Conservation (phyloP, 2,113 vertebrate species). For the Ammospiza nelsoni region DNA sequence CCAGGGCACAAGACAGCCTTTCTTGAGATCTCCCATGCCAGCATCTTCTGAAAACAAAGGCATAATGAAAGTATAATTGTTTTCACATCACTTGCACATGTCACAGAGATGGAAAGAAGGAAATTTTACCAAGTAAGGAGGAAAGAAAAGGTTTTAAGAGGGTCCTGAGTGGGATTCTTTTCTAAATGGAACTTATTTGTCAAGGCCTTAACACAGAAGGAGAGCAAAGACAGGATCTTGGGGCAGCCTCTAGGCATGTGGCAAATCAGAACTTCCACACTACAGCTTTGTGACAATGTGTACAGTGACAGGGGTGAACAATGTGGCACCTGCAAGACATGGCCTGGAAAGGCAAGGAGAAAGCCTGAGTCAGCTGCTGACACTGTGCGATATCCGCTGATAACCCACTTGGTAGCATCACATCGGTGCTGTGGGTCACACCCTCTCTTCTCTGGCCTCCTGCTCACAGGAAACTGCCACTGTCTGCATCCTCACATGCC, state of each 20-base stretch:
- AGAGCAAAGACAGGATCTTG: not conserved
- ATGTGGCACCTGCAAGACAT: not conserved
- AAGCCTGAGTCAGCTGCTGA: not conserved
- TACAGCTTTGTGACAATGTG: rapidly evolving
- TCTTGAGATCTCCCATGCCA: not conserved
- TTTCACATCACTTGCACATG: not conserved
- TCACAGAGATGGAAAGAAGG: not conserved
- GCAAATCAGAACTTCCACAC: not conserved
- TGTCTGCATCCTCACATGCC: rapidly evolving
- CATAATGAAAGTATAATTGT: not conserved
- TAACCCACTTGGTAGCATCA: not conserved
- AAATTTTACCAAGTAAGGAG: not conserved
- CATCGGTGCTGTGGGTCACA: rapidly evolving
- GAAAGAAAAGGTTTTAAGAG: conserved; percentile 3
- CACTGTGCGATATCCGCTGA: rapidly evolving
- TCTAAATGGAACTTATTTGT: not conserved
- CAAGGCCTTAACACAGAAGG: not conserved
- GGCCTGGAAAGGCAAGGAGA: not conserved
- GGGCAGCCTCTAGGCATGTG: not conserved
- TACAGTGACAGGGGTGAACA: not conserved
- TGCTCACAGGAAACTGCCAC: not conserved
- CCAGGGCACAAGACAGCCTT: not conserved
- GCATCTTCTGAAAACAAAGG: not conserved
- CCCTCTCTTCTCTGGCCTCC: not conserved
- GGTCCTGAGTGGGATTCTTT: not conserved